Base-by-base conservation (phyloP, 1,140 invertebrate genomes). In the Heliconius hewitsoni region DNA sequence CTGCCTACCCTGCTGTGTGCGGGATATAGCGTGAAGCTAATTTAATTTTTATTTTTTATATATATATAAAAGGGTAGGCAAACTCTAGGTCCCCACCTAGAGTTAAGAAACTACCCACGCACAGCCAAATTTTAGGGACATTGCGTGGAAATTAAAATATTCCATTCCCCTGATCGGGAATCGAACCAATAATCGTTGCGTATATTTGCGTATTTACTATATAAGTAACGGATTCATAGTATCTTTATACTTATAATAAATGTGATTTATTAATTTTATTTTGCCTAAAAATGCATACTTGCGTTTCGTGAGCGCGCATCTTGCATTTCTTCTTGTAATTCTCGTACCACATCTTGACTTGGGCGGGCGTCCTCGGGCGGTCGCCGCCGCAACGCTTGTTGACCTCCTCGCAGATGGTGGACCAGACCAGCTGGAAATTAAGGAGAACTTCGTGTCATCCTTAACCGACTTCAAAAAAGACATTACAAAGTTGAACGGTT, bases 301-400 rank as follows among this genome's bases (percentile, higher is more conserved):
- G 92, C 52, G 89, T 88, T 46, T 95, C 94, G 84, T 93, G 89
- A 0, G 90, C 92, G 85, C 94, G 94, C 94, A 95, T 95, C 81
- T 95, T 95, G 86, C 94, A 95, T 80, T 95, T 95, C 88, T 95
- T 95, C 88, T 95, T 95, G 77, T 94, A 95, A 86, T 95, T 95
- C 83, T 95, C 94, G 90, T 95, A 95, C 94, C 94, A 95, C 94
- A 95, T 95, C 84, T 95, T 95, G 86, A 95, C 94, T 84, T 95
- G 94, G 78, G 94, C 94, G 8, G 94, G 94, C 8, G 94, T 95
- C 78, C 94, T 89, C 30, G 94, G 94, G 75, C 93, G 89, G 78
- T 95, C 94, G 81, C 94, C 93, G 70, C 92, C 89, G 87, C 94
- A 95, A 9, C 94, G 85, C 78, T 93, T 93, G 87, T 95, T 95